A percentile compares a stretch with the other conserved stretches of the same genome.
Conservation (phyloP, 2,888 invertebrate genomes). For the Iphiclides podalirius region DNA sequence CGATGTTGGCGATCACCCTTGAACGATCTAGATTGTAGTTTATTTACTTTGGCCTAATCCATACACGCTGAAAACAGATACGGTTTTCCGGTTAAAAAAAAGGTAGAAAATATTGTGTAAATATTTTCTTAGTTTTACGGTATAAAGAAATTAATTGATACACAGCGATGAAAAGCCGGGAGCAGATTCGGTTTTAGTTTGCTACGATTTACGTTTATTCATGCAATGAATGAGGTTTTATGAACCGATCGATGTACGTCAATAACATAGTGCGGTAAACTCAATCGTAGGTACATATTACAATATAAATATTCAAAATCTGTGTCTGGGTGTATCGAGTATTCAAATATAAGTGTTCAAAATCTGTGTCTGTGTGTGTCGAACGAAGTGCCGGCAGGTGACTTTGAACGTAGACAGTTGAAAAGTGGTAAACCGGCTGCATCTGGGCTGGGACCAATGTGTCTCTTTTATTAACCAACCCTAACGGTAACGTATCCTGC, state of each 20-base stretch:
- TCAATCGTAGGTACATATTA: no score
- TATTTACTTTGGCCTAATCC: constrained; percentile 74
- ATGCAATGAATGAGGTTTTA: no score
- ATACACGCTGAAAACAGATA: constrained; percentile 68
- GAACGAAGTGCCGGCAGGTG: constrained; percentile 18
- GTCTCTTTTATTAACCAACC: constrained; percentile 51
- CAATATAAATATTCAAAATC: no score
- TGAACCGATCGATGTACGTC: neutral
- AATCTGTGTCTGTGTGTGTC: constrained; percentile 1
- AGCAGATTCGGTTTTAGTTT: neutral
- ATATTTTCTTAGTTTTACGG: no score
- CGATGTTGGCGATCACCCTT: no score
- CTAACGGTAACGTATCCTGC: constrained; percentile 53
- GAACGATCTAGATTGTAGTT: no score
- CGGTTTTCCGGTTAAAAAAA: constrained; percentile 51
- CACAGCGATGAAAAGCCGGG: neutral
- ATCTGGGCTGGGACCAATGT: constrained; percentile 23
- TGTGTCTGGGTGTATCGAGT: no score
- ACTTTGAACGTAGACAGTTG: constrained; percentile 28
- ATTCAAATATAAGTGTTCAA: constrained; percentile 2
- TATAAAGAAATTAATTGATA: constrained; percentile 4
- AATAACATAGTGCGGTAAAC: neutral
- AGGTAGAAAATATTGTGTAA: constrained; percentile 28
- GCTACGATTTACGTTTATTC: neutral
- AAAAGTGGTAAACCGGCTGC: constrained; percentile 41